Evolutionary conservation across 2,888 invertebrate species (phyloP).

Genomic region (Neoascia interrupta): DNA sequence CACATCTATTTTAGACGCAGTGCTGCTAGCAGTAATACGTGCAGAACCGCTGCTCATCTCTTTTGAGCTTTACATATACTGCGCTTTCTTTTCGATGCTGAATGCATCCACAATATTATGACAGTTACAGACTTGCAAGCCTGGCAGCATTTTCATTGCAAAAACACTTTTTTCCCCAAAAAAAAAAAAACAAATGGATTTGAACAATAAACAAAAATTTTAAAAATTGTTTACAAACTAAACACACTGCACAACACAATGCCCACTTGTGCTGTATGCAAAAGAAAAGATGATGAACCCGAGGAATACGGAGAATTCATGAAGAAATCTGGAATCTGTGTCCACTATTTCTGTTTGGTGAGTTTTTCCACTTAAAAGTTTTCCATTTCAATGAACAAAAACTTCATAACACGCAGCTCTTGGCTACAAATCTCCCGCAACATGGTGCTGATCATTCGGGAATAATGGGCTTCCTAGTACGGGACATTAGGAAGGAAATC

Average conservation of each 20-base stretch:
- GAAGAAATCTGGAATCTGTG: conserved; percentile 70
- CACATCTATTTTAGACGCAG: too few relatives aligned
- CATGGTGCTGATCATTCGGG: conserved; percentile 86
- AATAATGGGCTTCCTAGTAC: conserved; percentile 86
- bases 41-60: too few relatives aligned
- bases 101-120: too few relatives aligned
- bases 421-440: conserved; percentile 86
- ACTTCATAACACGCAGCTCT: conserved; percentile 83
- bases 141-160: conserved; percentile 20
- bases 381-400: background rate
- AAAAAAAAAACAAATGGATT: background rate
- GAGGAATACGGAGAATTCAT: conserved; percentile 75
- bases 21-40: too few relatives aligned
- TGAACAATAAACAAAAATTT: background rate
- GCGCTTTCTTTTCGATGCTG: too few relatives aligned
- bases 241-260: too few relatives aligned
- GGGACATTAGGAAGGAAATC: conserved; percentile 86
- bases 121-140: accelerated
- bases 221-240: conserved; percentile 4
- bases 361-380: conserved; percentile 9
- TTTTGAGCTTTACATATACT: too few relatives aligned
- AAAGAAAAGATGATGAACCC: conserved; percentile 52
- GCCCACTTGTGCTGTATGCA: conserved; percentile 37
- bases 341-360: conserved; percentile 77
- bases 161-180: background rate